Base-by-base conservation (phyloP, 2,113 vertebrate genomes). In the Mionectes macconnelli region DNA sequence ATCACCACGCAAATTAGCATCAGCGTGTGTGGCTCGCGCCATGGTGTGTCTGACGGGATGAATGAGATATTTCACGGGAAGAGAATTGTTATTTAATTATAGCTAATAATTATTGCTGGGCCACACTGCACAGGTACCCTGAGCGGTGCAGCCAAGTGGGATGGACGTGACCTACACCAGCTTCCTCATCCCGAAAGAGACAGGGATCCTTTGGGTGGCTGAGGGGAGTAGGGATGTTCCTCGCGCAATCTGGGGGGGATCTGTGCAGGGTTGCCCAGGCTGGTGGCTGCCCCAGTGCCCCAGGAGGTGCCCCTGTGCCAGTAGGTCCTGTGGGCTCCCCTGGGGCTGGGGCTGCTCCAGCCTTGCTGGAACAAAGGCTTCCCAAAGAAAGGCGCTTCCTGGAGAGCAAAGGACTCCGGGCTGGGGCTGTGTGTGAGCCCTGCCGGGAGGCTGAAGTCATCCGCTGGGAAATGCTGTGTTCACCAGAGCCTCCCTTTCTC, bases 371-470 rank as follows among this genome's bases (percentile, higher is more conserved):
- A 95, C 95, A 97, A 95, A 95, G 64, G 76, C 86, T 95, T 97
- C 89, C 83, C 80, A n/a, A 94, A 95, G 92, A 94, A 94, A 95
- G 73, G 76, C 6, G 1, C 94, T 96, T 97, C 95, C 95, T 96
- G 94, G 39, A 86, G 93, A 93, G 94, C 88, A 81, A 88, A 96
- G 67, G 86, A 77, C 91, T 69, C 6, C 0, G 40, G 63, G 68
- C 84, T 28, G 16, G 59, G 81, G 81, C 66, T 87, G 74, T 11
- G 31, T 87, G 82, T 62, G 90, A 93, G 85, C 25, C 70, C 78
- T 72, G 84, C 62, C 3, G 50, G 80, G 84, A 81, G 64, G 74
- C 89, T 95, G 94, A 93, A 94, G 69, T 87, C 90, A 95, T 89
- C 93, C n/a, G 49, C 93, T 95, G 93, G 92, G 95, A 97, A 97